Conservation (phyloP, 2,888 invertebrate genomes). For the Philhelius pedissequus region DNA sequence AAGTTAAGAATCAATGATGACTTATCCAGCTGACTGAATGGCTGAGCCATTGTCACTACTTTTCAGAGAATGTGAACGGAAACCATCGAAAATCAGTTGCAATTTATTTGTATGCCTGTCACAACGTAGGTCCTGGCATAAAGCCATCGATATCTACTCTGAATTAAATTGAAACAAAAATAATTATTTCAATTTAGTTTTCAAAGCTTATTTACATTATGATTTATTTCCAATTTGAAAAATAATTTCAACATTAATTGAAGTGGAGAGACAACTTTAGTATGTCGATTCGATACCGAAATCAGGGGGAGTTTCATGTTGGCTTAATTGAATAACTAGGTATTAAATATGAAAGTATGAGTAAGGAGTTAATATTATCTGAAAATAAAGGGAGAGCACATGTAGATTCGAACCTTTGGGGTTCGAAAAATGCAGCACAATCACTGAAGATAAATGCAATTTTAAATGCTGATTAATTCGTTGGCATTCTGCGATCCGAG, state of each 20-base stretch:
- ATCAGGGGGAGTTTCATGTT: conserved; percentile 25
- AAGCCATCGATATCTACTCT: not conserved
- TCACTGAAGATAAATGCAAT: not conserved
- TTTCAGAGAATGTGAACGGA: no score
- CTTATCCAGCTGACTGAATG: no score
- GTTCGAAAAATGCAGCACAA: not conserved
- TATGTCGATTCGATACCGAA: conserved; percentile 12
- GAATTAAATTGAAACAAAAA: not conserved
- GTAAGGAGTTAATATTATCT: not conserved
- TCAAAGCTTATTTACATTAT: conserved; percentile 21
- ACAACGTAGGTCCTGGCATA: no score
- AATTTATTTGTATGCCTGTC: no score
- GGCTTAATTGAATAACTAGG: conserved; percentile 16
- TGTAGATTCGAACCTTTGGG: not conserved
- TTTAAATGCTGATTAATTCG: conserved; percentile 27
- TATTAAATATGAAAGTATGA: not conserved
- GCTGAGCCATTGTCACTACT: no score
- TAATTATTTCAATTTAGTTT: not conserved
- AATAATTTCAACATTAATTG: conserved; percentile 54
- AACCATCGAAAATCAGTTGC: no score
- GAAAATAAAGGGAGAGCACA: not conserved
- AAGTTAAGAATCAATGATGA: no score
- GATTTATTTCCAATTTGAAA: conserved; percentile 31
- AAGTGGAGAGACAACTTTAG: conserved; percentile 18
- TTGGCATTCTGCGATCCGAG: not conserved